These are phyloP conservation scores for Dusona sp. DNA, from an alignment of 2,888 invertebrate species.

Conservation along the genomic window DNA sequence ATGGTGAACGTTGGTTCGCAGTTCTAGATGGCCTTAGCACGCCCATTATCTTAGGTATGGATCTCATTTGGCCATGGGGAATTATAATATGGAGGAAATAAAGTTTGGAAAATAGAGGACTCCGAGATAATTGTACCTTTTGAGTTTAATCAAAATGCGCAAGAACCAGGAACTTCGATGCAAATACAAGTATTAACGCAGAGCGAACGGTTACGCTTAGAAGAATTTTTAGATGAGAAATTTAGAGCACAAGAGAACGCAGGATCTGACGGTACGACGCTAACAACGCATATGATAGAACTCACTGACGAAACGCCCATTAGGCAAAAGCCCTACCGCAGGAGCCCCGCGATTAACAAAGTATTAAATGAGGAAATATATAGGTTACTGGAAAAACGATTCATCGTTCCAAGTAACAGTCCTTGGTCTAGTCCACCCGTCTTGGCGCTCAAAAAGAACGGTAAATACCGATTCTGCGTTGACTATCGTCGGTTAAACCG, in stretches of 20 bases:
- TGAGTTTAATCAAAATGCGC: neutral
- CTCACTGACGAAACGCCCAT: constrained; percentile 17
- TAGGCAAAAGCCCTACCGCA: constrained; percentile 26
- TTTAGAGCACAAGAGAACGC: neutral
- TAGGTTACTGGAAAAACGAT: neutral
- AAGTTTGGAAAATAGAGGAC: neutral
- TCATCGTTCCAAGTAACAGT: constrained; percentile 17
- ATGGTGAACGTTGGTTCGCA: constrained; percentile 13
- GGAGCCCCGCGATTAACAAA: constrained; percentile 35
- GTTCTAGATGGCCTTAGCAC: constrained; percentile 5
- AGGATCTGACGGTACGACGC: constrained; percentile 2
- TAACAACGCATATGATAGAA: constrained; percentile 10
- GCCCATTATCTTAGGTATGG: neutral
- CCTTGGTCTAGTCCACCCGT: constrained; percentile 29
- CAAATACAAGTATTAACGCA: neutral
- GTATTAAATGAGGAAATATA: constrained; percentile 8
- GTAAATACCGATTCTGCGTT: constrained; percentile 12
- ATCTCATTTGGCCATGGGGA: neutral
- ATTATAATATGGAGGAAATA: neutral
- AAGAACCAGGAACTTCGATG: neutral
- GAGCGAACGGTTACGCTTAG: neutral
- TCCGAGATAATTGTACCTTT: constrained; percentile 9
- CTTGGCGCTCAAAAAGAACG: neutral
- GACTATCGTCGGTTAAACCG: constrained; percentile 23
- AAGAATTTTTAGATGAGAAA: constrained; percentile 11